Percentiles rank a stretch among this genome's conserved stretches.
Evolutionary conservation across 1,140 invertebrate species (phyloP).

Genomic region (Neoseiulus cucumeris): DNA sequence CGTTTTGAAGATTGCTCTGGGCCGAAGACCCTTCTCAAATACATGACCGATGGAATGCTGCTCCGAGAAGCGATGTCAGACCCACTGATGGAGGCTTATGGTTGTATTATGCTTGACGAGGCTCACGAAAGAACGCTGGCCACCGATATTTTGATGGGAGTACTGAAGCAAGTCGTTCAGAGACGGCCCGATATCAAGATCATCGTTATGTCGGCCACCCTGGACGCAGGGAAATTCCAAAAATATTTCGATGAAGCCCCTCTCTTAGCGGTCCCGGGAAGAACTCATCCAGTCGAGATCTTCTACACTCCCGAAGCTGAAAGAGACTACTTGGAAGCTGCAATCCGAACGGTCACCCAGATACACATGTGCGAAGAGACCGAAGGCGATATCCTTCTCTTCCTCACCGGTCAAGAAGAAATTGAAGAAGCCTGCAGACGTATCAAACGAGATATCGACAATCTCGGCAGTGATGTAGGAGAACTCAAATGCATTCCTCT

Average conservation of each 20-base stretch:
- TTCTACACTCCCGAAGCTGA: conserved; percentile 99
- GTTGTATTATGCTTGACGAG: conserved; percentile 84
- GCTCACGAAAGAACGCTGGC: conserved; percentile 96
- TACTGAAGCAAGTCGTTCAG: conserved; percentile 89
- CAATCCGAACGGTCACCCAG: conserved; percentile 93
- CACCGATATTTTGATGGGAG: conserved; percentile 97
- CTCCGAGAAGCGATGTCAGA: conserved; percentile 97
- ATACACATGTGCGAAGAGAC: conserved; percentile 98
- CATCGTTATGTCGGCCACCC: conserved; percentile 96
- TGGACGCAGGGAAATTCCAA: conserved; percentile 98
- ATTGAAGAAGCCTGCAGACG: conserved; percentile 98
- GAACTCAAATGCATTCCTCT: conserved; percentile 95
- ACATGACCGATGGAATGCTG: conserved; percentile 99
- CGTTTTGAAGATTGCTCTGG: conserved; percentile 98
- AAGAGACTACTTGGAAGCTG: conserved; percentile 91
- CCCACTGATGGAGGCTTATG: conserved; percentile 87
- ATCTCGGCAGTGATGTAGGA: conserved; percentile 83
- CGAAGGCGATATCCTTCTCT: conserved; percentile 75
- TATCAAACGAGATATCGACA: conserved; percentile 89
- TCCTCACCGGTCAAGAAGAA: conserved; percentile 90
- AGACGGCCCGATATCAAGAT: conserved; percentile 84
- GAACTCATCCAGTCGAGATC: conserved; percentile 92
- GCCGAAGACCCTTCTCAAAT: conserved; percentile 71
- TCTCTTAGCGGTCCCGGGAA: conserved; percentile 89
- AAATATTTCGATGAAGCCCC: conserved; percentile 97